These are phyloP conservation scores for Oryzias sinensis DNA, from an alignment of 2,797 vertebrate species.

Conservation along the genomic window DNA sequence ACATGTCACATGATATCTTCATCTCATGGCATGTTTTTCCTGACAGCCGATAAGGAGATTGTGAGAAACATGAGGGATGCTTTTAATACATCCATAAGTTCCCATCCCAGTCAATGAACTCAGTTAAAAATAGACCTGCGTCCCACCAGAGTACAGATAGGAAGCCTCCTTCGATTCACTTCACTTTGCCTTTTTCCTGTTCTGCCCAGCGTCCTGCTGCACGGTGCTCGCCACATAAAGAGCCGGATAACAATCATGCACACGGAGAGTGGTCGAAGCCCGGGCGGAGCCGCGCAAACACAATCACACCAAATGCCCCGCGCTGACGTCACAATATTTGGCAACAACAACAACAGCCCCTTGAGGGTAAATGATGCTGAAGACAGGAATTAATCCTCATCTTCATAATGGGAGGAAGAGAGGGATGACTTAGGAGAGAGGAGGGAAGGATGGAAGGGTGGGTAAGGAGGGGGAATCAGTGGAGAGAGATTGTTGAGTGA, in stretches of 20 bases:
- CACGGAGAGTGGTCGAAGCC: constrained; percentile 2
- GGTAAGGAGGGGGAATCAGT: constrained; percentile 37
- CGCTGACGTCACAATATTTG: constrained; percentile 32
- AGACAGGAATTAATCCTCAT: constrained; percentile 30
- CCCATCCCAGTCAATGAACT: constrained; percentile 26
- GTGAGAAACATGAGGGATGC: constrained; percentile 7
- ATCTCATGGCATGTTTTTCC: background rate
- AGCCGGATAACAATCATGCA: constrained; percentile 32
- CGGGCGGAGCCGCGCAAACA: constrained; percentile 29
- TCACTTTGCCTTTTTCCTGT: constrained; percentile 57
- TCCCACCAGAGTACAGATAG: constrained; percentile 37
- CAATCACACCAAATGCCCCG: constrained; percentile 19
- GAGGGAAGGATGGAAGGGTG: constrained; percentile 11
- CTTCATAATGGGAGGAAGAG: constrained; percentile 50
- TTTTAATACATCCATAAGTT: constrained; percentile 41
- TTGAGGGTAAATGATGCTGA: constrained; percentile 35
- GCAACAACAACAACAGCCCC: constrained; percentile 45
- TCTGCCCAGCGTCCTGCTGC: constrained; percentile 23
- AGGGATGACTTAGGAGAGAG: constrained; percentile 27
- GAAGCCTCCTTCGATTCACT: constrained; percentile 56
- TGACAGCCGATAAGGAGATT: constrained; percentile 9
- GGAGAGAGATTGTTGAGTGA: constrained; percentile 69
- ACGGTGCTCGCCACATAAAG: constrained; percentile 25
- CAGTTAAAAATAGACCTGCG: constrained; percentile 50
- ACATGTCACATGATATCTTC: background rate